Evolutionary conservation across 2,888 invertebrate species (phyloP).

Genomic region (Aleiodes leptofemur): DNA sequence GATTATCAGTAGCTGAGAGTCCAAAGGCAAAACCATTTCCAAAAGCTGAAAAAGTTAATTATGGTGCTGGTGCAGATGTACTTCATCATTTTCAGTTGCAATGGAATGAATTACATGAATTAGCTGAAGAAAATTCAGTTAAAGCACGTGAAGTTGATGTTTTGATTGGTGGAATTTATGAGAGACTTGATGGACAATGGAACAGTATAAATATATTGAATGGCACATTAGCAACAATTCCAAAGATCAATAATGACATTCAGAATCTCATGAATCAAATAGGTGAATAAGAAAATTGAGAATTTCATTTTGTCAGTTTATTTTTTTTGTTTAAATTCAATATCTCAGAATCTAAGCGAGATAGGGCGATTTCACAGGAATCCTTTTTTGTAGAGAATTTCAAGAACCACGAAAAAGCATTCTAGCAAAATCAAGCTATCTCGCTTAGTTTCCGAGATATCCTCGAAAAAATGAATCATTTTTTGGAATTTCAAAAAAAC

Average conservation of each 20-base stretch:
- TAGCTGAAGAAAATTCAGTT: constrained; percentile 81
- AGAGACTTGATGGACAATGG: constrained; percentile 75
- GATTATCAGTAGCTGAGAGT: constrained; percentile 65
- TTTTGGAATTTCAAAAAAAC: no score
- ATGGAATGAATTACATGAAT: constrained; percentile 83
- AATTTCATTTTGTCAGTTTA: no score
- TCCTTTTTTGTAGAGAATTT: no score
- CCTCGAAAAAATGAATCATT: no score
- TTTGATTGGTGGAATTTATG: constrained; percentile 67
- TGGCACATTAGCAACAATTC: constrained; percentile 74
- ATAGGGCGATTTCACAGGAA: no score
- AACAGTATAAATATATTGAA: constrained; percentile 72
- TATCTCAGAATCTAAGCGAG: no score
- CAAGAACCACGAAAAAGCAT: no score
- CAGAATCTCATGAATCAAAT: constrained; percentile 76
- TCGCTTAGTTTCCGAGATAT: no score
- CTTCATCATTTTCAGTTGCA: constrained; percentile 83
- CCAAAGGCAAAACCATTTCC: constrained; percentile 56
- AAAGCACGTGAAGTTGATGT: constrained; percentile 79
- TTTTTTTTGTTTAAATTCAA: no score
- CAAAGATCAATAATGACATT: constrained; percentile 75
- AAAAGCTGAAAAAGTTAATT: constrained; percentile 72
- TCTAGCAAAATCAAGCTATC: no score
- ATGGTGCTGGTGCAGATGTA: constrained; percentile 82
- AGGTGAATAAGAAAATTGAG: constrained; percentile 63